Evolutionary conservation across 1,140 invertebrate species (phyloP).

Genomic region (Octopus sinensis): DNA sequence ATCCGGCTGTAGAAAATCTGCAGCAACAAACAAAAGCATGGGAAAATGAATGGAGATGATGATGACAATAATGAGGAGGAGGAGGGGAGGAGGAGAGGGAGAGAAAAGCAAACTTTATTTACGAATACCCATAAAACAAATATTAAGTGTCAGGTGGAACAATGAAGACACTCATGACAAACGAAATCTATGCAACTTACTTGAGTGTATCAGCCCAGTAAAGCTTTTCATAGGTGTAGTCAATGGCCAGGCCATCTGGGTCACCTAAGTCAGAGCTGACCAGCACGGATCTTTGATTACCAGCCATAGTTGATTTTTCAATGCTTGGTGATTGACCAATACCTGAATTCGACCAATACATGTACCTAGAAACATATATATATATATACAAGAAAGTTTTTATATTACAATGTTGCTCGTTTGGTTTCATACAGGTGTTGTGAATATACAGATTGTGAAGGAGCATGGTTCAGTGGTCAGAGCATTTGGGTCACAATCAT

Average conservation of each 20-base stretch:
- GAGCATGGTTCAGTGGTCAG: background rate
- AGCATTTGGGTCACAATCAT: background rate
- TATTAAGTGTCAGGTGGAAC: no score
- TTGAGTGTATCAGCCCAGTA: conserved; percentile 91
- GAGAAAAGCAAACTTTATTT: no score
- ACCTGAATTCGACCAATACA: conserved; percentile 79
- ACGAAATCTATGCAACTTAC: no score
- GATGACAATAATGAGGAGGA: no score
- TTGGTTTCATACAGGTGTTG: background rate
- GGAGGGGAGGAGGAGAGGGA: no score
- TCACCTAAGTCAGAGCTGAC: conserved; percentile 88
- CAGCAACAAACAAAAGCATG: no score
- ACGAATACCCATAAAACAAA: no score
- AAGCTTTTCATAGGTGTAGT: conserved; percentile 90
- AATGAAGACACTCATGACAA: no score
- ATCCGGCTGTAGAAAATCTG: no score
- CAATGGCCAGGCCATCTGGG: conserved; percentile 91
- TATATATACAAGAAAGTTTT: background rate
- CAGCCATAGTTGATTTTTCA: conserved; percentile 93
- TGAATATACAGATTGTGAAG: background rate
- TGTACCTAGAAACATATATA: conserved; percentile 59
- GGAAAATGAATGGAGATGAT: no score
- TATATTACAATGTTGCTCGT: background rate
- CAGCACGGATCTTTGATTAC: conserved; percentile 84
- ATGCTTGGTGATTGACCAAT: conserved; percentile 86